Evolutionary conservation across 2,113 vertebrate species (phyloP).

Genomic region (Rhodinocichla rosea): DNA sequence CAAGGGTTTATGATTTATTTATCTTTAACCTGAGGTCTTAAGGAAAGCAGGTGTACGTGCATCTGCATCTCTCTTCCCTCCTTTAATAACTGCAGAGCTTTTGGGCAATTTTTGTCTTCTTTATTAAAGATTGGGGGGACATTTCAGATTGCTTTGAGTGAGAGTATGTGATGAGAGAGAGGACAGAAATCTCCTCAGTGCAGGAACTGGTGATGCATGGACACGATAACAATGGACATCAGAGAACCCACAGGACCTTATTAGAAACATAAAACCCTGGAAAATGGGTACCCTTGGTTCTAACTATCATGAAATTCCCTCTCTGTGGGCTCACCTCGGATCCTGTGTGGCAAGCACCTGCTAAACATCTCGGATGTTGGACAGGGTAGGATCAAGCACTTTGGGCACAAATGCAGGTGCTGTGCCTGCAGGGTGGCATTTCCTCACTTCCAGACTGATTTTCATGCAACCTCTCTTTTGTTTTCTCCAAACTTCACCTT

Average conservation of each 20-base stretch:
- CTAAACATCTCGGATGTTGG: fast-evolving
- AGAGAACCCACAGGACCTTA: not conserved
- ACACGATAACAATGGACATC: not conserved
- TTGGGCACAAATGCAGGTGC: fast-evolving
- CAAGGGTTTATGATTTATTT: not conserved
- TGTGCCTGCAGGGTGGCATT: not conserved
- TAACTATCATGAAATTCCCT: not conserved
- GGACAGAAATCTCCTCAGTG: not conserved
- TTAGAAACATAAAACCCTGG: fast-evolving
- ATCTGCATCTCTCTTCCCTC: not conserved
- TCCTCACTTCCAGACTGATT: not conserved
- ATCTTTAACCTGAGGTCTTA: not conserved
- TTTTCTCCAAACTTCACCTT: not conserved
- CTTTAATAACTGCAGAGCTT: not conserved
- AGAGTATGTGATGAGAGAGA: not conserved
- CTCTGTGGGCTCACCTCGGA: not conserved
- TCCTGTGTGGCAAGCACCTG: not conserved
- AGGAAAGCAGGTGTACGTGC: not conserved
- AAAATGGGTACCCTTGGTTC: not conserved
- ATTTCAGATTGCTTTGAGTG: not conserved
- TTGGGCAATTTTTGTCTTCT: not conserved
- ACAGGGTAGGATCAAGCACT: fast-evolving
- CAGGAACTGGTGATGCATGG: not conserved
- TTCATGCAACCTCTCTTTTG: not conserved
- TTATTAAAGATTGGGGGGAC: not conserved